These are phyloP conservation scores for Nasonia giraulti DNA, from an alignment of 1,140 invertebrate genomes.

Conservation along the genomic window DNA sequence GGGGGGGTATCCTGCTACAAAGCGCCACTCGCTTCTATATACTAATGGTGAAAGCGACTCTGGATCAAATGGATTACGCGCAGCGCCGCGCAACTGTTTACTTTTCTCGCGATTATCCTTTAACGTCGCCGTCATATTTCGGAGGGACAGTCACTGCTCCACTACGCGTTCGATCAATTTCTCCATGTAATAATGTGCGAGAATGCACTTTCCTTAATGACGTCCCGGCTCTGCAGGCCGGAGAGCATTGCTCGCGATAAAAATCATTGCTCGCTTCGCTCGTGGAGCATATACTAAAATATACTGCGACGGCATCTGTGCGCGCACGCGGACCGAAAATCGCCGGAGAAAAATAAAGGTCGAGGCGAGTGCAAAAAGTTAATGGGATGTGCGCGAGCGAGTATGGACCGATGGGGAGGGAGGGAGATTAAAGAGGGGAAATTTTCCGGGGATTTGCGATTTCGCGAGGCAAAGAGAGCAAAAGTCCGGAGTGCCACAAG, in stretches of 20 bases:
- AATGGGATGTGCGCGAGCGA: conserved; percentile 47
- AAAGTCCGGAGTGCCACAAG: conserved; percentile 17
- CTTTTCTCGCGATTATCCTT: neutral
- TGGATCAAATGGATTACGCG: neutral
- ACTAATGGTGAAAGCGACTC: neutral
- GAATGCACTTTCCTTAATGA: neutral
- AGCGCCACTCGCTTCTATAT: conserved; percentile 7
- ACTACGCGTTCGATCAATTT: neutral
- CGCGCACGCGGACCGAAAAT: neutral
- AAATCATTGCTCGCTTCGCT: neutral
- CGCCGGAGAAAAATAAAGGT: neutral
- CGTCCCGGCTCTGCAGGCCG: neutral
- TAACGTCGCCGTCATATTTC: no score
- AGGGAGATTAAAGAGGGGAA: conserved; percentile 33
- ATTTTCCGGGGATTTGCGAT: conserved; percentile 53
- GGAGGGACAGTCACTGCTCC: neutral
- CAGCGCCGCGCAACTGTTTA: neutral
- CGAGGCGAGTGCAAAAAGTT: conserved; percentile 37
- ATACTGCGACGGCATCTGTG: neutral
- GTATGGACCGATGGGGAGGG: neutral
- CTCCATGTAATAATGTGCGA: neutral
- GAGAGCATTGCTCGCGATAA: conserved; percentile 18
- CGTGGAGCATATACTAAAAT: neutral
- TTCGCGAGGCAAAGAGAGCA: conserved; percentile 9
- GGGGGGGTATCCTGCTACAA: conserved; percentile 1